phyloP scores from a whole-genome alignment of 2,797 vertebrate species.

The Semotilus atromaculatus region DNA sequence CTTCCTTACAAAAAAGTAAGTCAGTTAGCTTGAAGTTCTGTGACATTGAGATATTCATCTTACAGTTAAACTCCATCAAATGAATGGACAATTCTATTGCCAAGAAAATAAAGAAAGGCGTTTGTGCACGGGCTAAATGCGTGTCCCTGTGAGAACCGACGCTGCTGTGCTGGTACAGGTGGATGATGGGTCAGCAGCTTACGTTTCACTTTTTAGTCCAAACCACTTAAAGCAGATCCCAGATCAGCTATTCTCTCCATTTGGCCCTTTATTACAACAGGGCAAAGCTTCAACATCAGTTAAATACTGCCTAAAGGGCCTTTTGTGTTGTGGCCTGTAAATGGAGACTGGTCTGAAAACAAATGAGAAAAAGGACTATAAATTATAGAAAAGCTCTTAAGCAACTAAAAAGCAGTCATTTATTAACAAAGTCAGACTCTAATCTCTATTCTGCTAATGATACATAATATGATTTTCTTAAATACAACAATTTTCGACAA shows the following conservation, averaged over 20 bases:
- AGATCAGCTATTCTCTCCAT: slow-evolving; percentile 60
- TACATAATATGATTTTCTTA: background rate
- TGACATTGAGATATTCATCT: background rate
- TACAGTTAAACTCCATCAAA: background rate
- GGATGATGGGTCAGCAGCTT: slow-evolving; percentile 60
- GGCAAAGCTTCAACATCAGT: slow-evolving; percentile 27
- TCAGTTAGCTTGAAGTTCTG: background rate
- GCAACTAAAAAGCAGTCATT: background rate
- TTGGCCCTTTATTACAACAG: slow-evolving; percentile 33
- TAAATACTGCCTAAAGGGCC: slow-evolving; percentile 21
- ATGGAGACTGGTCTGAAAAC: background rate
- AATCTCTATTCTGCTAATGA: background rate
- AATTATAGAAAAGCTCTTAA: background rate
- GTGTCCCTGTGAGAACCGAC: slow-evolving; percentile 62
- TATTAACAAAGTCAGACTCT: background rate
- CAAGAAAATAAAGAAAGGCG: slow-evolving; percentile 60
- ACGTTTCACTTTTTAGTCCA: slow-evolving; percentile 70
- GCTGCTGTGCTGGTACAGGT: slow-evolving; percentile 66
- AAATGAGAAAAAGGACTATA: background rate
- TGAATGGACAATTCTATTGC: background rate
- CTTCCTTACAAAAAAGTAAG: background rate
- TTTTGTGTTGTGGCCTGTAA: slow-evolving; percentile 18
- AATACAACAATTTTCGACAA: background rate
- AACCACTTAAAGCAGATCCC: slow-evolving; percentile 60
- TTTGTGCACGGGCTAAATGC: slow-evolving; percentile 55